Percentiles rank a stretch among this genome's conserved stretches.
Conservation (phyloP, 2,113 vertebrate genomes). For the Periophthalmus modestus region DNA sequence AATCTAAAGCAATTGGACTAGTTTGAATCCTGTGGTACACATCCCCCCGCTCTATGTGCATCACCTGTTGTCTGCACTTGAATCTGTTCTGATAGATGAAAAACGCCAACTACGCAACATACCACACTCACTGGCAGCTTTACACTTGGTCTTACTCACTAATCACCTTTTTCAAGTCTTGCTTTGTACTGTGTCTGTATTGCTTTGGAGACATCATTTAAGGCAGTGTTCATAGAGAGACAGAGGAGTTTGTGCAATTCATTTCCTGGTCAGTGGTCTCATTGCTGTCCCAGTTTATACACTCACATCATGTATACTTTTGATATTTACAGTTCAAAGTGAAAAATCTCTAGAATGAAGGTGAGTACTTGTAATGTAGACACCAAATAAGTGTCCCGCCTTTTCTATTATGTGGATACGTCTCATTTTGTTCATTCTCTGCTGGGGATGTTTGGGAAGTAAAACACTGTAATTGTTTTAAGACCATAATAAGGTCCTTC, state of each 20-base stretch:
- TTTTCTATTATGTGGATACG: not conserved
- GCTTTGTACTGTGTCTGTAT: not conserved
- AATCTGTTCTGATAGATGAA: not conserved
- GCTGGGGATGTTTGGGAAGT: conserved; percentile 18
- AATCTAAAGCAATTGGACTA: not conserved
- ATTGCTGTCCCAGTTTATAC: not conserved
- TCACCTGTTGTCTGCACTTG: not conserved
- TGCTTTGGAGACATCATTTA: not conserved
- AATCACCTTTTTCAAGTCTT: not conserved
- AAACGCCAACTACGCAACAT: not conserved
- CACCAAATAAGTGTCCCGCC: not conserved
- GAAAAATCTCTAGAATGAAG: conserved; percentile 12
- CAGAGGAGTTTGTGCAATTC: not conserved
- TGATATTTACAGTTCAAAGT: conserved; percentile 2
- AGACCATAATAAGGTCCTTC: conserved; percentile 16
- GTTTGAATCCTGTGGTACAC: not conserved
- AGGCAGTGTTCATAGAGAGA: not conserved
- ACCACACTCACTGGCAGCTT: not conserved
- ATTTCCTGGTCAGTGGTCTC: too few relatives aligned
- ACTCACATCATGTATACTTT: not conserved
- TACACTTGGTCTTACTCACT: not conserved
- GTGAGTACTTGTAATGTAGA: conserved; percentile 22
- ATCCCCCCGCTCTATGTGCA: not conserved
- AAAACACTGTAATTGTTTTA: conserved; percentile 20
- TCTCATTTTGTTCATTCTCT: conserved; percentile 17